Percentiles rank a stretch among this genome's conserved stretches.
Evolutionary conservation across 2,888 invertebrate genomes (phyloP).

Genomic region (Saturnia pavonia): DNA sequence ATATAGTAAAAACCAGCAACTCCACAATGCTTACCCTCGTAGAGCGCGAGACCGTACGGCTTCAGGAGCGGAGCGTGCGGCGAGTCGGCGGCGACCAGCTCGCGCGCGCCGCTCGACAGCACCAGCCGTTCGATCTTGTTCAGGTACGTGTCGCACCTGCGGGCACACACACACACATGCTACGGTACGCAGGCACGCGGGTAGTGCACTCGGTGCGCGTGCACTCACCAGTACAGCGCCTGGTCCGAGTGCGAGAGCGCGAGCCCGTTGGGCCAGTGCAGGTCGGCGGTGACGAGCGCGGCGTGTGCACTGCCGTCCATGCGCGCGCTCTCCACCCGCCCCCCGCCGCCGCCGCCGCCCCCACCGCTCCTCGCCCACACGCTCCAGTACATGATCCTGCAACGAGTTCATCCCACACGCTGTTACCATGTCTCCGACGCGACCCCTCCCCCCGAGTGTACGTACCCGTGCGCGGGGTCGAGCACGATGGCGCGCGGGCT

Average conservation of each 20-base stretch:
- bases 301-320: constrained; percentile 87
- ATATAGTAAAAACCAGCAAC: too few relatives aligned
- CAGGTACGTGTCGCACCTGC: constrained; percentile 85
- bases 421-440: too few relatives aligned
- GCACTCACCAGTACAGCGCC: constrained; percentile 56
- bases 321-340: constrained; percentile 84
- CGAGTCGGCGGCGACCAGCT: constrained; percentile 68
- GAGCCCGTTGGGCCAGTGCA: constrained; percentile 90
- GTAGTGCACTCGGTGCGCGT: not conserved
- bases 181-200: not conserved
- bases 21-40: constrained; percentile 77
- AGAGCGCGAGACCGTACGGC: constrained; percentile 86
- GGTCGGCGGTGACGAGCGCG: constrained; percentile 73
- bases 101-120: constrained; percentile 57
- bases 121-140: constrained; percentile 83
- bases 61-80: constrained; percentile 73
- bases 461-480: constrained; percentile 84
- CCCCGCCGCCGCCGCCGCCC: constrained; percentile 46
- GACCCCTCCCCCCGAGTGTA: not conserved
- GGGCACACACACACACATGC: not conserved
- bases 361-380: constrained; percentile 82
- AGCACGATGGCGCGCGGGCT: constrained; percentile 83
- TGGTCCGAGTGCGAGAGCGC: constrained; percentile 58
- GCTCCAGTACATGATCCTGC: constrained; percentile 87
- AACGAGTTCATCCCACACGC: too few relatives aligned